Conservation (phyloP, 2,797 vertebrate genomes). For the Sebastes goodei region DNA sequence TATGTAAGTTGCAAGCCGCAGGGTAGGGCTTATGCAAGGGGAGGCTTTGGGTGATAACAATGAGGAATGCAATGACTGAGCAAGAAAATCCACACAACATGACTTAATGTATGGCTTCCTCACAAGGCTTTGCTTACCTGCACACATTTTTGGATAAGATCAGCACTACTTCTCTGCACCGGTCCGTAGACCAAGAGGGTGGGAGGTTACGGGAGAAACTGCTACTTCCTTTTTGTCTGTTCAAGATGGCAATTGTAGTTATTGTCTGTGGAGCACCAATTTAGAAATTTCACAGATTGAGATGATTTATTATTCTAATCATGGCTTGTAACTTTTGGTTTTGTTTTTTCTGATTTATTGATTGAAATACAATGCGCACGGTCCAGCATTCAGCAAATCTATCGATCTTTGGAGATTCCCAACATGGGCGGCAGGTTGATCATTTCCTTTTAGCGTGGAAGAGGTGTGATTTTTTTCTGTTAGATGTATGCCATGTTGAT, state of each 20-base stretch:
- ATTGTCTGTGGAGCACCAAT: slow-evolving; percentile 5
- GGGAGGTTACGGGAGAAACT: slow-evolving; percentile 45
- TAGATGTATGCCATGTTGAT: slow-evolving; percentile 76
- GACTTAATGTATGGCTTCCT: slow-evolving; percentile 67
- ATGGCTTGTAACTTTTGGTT: slow-evolving; percentile 21
- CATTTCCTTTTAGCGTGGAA: slow-evolving; percentile 50
- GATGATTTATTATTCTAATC: slow-evolving; percentile 26
- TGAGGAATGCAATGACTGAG: slow-evolving; percentile 62
- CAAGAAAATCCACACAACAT: slow-evolving; percentile 54
- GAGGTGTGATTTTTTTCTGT: slow-evolving; percentile 47
- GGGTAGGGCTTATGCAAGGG: neutral
- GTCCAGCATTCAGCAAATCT: slow-evolving; percentile 4
- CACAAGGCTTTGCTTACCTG: slow-evolving; percentile 70
- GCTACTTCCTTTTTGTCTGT: slow-evolving; percentile 7
- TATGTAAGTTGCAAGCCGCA: neutral
- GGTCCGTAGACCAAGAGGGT: slow-evolving; percentile 39
- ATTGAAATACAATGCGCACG: slow-evolving; percentile 1
- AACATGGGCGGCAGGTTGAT: slow-evolving; percentile 47
- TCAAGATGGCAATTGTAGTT: neutral
- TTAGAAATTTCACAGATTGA: slow-evolving; percentile 7
- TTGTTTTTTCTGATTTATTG: slow-evolving; percentile 18
- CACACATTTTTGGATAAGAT: slow-evolving; percentile 75
- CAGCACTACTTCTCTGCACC: slow-evolving; percentile 68
- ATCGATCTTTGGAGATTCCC: slow-evolving; percentile 51
- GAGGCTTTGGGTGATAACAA: slow-evolving; percentile 45